Percentiles rank a stretch among this genome's conserved stretches.
phyloP scores from a whole-genome alignment of 2,113 vertebrate genomes.

The Glareola pratincola region DNA sequence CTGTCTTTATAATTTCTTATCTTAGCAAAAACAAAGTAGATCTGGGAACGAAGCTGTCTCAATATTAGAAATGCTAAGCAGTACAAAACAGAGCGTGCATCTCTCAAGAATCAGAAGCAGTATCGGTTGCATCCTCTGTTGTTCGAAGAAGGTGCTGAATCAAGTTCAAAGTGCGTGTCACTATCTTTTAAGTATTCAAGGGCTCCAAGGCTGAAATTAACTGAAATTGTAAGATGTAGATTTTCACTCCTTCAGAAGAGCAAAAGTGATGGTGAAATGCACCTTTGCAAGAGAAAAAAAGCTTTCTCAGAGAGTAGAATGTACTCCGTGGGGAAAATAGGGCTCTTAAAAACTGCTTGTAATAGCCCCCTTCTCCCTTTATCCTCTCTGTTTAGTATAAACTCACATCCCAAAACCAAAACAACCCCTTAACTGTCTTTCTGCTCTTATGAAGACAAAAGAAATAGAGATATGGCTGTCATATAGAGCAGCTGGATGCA shows the following conservation, averaged over 20 bases:
- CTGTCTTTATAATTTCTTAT: not conserved
- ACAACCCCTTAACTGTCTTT: not conserved
- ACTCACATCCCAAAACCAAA: not conserved
- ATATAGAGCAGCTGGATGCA: not conserved
- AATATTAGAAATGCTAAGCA: not conserved
- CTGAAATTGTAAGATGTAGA: not conserved
- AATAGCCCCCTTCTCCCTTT: not conserved
- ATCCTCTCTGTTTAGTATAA: not conserved
- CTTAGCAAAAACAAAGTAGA: not conserved
- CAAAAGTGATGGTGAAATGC: not conserved
- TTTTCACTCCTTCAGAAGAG: not conserved
- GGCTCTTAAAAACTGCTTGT: not conserved
- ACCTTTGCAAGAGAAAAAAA: not conserved
- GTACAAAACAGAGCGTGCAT: rapidly evolving
- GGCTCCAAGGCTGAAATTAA: not conserved
- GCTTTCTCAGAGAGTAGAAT: not conserved
- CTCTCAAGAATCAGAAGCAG: not conserved
- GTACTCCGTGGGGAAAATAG: not conserved
- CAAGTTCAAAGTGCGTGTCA: not conserved
- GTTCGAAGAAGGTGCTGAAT: not conserved
- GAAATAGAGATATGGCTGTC: not conserved
- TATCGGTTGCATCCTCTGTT: not conserved
- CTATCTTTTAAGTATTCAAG: not conserved
- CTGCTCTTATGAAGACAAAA: not conserved
- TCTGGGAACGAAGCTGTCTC: not conserved